phyloP scores from a whole-genome alignment of 1,140 invertebrate genomes.

The Drosophila rufa region DNA sequence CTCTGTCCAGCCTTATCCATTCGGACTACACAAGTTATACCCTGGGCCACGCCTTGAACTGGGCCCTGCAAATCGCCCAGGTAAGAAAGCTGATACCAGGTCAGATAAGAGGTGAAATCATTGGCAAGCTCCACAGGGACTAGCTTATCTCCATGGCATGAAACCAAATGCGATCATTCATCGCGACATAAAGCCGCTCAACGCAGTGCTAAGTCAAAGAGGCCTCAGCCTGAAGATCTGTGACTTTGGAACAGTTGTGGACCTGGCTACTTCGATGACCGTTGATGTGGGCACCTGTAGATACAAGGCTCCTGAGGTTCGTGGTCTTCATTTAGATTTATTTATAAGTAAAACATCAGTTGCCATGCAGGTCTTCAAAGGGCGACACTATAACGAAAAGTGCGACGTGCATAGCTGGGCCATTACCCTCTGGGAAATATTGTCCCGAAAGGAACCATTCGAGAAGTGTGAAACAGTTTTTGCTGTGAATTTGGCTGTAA shows the following conservation, averaged over 20 bases:
- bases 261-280: slow-evolving; percentile 97
- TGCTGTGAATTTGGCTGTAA: slow-evolving; percentile 96
- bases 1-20: no score
- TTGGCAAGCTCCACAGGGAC: no score
- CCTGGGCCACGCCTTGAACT: no score
- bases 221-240: slow-evolving; percentile 97
- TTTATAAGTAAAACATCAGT: slow-evolving; percentile 6
- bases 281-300: slow-evolving; percentile 97
- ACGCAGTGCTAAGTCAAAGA: slow-evolving; percentile 19
- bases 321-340: no score
- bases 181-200: no score
- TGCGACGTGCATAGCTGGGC: slow-evolving; percentile 99
- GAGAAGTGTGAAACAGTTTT: slow-evolving; percentile 92
- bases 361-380: slow-evolving; percentile 87
- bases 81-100: no score
- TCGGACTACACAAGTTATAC: no score
- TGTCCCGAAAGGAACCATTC: slow-evolving; percentile 95
- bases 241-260: slow-evolving; percentile 97
- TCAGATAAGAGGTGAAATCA: no score
- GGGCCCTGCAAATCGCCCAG: no score
- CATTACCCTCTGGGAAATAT: slow-evolving; percentile 98
- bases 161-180: no score
- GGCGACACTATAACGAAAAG: slow-evolving; percentile 95
- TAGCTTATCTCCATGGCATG: no score
- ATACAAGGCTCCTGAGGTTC: slow-evolving; percentile 98